Evolutionary conservation across 2,797 vertebrate species (phyloP), one percentile per base, ranked within the genome.

Genomic region (Lepus townsendii): DNA sequence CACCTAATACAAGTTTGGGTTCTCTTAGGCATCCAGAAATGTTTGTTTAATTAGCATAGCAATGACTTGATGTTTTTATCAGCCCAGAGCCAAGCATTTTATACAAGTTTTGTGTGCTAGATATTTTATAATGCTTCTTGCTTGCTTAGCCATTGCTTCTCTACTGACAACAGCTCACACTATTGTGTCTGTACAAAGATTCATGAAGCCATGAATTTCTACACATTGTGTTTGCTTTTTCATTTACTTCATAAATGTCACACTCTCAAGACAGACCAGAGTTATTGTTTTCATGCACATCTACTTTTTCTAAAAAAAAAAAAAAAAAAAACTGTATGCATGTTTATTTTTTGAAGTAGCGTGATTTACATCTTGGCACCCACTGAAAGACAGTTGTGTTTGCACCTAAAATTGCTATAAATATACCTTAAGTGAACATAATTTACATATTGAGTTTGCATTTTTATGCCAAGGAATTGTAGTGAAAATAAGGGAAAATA

Each of bases 361-460:
- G 65, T 52, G 52, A 92, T 97, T 96, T 96, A 86, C 84, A 72
- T 96, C 97, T 96, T 96, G 97, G 92, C 96, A 97, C 82, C 96
- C 96, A 63, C 82, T 85, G 57, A 0, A 97, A 97, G 85, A 87
- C 79, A 94, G 66, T 97, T 96, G 19, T 75, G 30, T 92, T 93
- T 90, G 94, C 96, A 97, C 83, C 91, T 95, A 77, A 2, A 1
- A 92, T 91, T 97, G 82, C 72, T 96, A 54, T 96, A 95, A 96
- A 95, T 96, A 93, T 96, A 83, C 90, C 93, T 92, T 83, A 92
- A 97, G 63, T 94, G 95, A 97, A 88, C 96, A 5, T 92, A 78
- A 98, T 96, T 97, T 97, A 75, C 90, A 96, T 97, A 93, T 95
- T 95, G 96, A 95, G 93, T 95, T 93, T 94, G 24, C 91, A 93